Conservation (phyloP, 2,113 vertebrate genomes). For the Oryctolagus cuniculus region DNA sequence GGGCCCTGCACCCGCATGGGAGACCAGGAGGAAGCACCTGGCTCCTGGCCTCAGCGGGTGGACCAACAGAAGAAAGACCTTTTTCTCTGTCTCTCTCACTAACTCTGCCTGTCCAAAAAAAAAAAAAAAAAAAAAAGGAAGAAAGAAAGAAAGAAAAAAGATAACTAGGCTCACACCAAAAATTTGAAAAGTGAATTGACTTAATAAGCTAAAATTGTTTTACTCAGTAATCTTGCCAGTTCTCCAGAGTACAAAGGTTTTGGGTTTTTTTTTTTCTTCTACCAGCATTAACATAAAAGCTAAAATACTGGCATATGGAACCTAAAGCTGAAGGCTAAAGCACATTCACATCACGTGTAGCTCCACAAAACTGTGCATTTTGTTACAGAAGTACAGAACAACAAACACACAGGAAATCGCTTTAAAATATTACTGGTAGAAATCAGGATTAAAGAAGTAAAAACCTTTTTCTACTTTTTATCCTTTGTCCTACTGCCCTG, state of each 20-base stretch:
- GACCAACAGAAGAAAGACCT: no score
- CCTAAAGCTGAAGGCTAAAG: not conserved
- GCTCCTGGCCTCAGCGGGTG: no score
- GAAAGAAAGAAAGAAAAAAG: no score
- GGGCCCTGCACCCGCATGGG: no score
- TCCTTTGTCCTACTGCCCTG: not conserved
- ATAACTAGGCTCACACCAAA: conserved; percentile 20
- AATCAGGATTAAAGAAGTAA: conserved; percentile 29
- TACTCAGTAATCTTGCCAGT: not conserved
- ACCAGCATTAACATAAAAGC: not conserved
- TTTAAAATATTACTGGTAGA: conserved; percentile 42
- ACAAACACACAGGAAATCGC: conserved; percentile 5
- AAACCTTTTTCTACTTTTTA: conserved; percentile 8
- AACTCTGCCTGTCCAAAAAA: no score
- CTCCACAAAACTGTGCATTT: not conserved
- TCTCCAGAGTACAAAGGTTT: conserved; percentile 15
- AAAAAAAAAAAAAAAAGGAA: no score
- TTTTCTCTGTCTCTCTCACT: no score
- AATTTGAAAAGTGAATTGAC: conserved; percentile 16
- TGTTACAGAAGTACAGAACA: not conserved
- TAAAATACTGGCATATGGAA: not conserved
- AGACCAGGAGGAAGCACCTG: no score
- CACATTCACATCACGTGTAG: not conserved
- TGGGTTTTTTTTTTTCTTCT: not conserved
- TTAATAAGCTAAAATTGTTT: not conserved